phyloP scores from a whole-genome alignment of 2,797 vertebrate genomes.

The Sylvia borin region DNA sequence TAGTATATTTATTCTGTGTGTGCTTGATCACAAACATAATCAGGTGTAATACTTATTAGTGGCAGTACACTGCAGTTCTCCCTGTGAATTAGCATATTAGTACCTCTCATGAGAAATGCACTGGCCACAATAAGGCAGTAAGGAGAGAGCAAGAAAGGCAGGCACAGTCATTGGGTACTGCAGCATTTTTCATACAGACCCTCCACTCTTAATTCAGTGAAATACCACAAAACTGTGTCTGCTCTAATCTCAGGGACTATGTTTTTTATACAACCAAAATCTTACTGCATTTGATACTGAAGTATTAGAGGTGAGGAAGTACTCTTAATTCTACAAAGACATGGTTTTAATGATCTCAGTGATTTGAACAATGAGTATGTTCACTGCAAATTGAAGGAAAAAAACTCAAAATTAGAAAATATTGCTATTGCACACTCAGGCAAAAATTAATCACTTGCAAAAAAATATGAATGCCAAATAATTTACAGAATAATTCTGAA shows the following conservation, averaged over 20 bases:
- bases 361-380: background rate
- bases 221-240: background rate
- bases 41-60: background rate
- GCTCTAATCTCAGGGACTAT: background rate
- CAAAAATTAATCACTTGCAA: background rate
- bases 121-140: background rate
- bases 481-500: background rate
- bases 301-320: background rate
- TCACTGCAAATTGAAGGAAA: background rate
- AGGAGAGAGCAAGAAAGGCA: background rate
- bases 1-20: background rate
- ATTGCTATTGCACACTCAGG: background rate
- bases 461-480: background rate
- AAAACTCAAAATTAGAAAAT: background rate
- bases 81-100: background rate
- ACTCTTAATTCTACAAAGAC: background rate
- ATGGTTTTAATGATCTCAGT: background rate
- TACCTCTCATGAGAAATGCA: background rate
- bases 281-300: background rate
- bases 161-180: background rate
- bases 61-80: background rate
- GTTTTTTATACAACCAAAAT: background rate
- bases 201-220: background rate
- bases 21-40: background rate
- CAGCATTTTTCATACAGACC: background rate